Percentiles rank a stretch among this genome's conserved stretches.
phyloP scores from a whole-genome alignment of 2,113 vertebrate genomes.

The Arothron firmamentum region DNA sequence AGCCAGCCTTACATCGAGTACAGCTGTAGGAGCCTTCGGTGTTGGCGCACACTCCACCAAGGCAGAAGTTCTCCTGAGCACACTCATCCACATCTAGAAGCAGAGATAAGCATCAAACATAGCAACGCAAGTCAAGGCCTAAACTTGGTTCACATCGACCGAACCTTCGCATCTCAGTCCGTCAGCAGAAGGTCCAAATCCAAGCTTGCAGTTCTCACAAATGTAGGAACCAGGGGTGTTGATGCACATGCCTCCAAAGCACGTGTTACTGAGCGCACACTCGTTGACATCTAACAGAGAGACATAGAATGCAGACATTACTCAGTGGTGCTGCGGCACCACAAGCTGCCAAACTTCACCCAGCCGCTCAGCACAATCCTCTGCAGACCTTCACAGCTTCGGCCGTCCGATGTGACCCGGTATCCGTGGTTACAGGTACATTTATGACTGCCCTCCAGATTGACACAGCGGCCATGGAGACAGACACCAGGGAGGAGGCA shows the following conservation, averaged over 20 bases:
- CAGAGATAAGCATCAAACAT: conserved; percentile 2
- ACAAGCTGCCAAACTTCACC: conserved; percentile 30
- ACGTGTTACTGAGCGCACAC: conserved; percentile 70
- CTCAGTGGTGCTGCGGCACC: neutral
- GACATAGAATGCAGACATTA: conserved; percentile 47
- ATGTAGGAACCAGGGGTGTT: conserved; percentile 82
- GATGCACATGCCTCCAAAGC: conserved; percentile 79
- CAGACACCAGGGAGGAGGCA: conserved; percentile 78
- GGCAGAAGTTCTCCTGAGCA: conserved; percentile 69
- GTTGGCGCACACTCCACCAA: conserved; percentile 81
- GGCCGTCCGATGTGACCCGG: conserved; percentile 70
- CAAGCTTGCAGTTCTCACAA: conserved; percentile 76
- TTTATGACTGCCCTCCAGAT: conserved; percentile 82
- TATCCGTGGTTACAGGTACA: conserved; percentile 84
- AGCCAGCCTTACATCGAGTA: conserved; percentile 78
- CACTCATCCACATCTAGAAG: conserved; percentile 85
- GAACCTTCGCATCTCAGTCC: conserved; percentile 83
- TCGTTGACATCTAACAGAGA: conserved; percentile 81
- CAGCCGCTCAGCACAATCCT: conserved; percentile 39
- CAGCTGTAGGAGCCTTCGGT: conserved; percentile 84
- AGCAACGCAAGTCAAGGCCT: no score
- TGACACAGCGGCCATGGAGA: conserved; percentile 78
- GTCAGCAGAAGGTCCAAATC: conserved; percentile 78
- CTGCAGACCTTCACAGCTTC: conserved; percentile 81
- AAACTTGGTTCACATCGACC: neutral